These are phyloP conservation scores for Gambusia affinis DNA, from an alignment of 2,113 vertebrate species.

Conservation along the genomic window DNA sequence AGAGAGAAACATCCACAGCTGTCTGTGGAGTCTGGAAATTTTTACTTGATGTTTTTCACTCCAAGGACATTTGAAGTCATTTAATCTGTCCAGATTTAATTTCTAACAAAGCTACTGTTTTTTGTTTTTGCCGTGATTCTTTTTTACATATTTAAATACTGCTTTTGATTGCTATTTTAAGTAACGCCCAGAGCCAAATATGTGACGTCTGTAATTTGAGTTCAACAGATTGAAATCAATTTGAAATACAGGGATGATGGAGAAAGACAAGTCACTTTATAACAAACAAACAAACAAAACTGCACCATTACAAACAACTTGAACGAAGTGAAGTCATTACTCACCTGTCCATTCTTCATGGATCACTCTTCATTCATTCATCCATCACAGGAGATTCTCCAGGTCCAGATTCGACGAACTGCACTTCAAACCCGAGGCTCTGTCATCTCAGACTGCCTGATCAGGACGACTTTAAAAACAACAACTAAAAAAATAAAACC, in stretches of 20 bases:
- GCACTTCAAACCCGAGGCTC: constrained; percentile 44
- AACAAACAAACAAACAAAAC: neutral
- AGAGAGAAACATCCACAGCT: neutral
- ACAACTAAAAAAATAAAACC: constrained; percentile 8
- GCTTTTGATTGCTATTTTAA: neutral
- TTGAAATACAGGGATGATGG: neutral
- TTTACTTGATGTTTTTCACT: neutral
- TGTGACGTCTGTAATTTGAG: neutral
- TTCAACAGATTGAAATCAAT: neutral
- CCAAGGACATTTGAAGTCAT: neutral
- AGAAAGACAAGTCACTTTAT: neutral
- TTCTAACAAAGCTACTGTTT: neutral
- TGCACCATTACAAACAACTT: neutral
- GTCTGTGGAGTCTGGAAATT: neutral
- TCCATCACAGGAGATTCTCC: constrained; percentile 50
- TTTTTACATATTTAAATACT: neutral
- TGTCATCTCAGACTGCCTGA: constrained; percentile 63
- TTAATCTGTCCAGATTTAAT: neutral
- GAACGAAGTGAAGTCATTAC: neutral
- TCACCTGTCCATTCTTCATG: constrained; percentile 73
- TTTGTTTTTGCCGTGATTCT: neutral
- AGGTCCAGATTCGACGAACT: constrained; percentile 43
- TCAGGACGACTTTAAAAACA: constrained; percentile 45
- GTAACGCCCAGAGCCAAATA: neutral
- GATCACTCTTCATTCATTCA: constrained; percentile 39